A percentile compares a stretch with the other conserved stretches of the same genome.
Evolutionary conservation across 2,888 invertebrate species (phyloP).

Genomic region (Caenorhabditis virilis): DNA sequence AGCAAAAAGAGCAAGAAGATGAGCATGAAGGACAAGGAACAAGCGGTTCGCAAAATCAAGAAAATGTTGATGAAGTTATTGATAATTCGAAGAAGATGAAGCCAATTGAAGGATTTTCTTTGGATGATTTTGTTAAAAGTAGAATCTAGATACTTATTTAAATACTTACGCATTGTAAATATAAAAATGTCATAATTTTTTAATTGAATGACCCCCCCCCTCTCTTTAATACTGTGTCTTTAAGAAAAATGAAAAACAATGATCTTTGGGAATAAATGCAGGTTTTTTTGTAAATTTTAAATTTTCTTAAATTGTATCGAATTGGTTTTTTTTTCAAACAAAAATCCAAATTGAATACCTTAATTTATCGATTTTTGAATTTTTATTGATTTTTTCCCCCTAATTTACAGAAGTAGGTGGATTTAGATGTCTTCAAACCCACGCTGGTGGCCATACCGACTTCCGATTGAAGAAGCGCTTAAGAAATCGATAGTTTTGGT

Average conservation of each 20-base stretch:
- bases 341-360: too few relatives aligned
- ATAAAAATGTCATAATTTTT: neutral
- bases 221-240: neutral
- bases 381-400: too few relatives aligned
- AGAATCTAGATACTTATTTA: too few relatives aligned
- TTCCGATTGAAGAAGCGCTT: constrained; percentile 53
- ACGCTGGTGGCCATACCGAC: constrained; percentile 55
- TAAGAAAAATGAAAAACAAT: neutral
- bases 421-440: constrained; percentile 50
- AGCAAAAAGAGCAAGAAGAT: constrained; percentile 3
- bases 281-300: neutral
- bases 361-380: too few relatives aligned
- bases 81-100: constrained; percentile 17
- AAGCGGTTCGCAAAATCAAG: neutral
- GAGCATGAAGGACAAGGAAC: too few relatives aligned
- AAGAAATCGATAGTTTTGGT: constrained; percentile 52
- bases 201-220: neutral
- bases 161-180: neutral
- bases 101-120: constrained; percentile 21
- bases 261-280: neutral
- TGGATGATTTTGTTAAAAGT: constrained; percentile 34
- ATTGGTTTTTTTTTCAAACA: too few relatives aligned
- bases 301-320: constrained; percentile 6
- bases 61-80: constrained; percentile 16
- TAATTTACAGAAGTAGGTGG: too few relatives aligned